These are phyloP conservation scores for Drosophila tristis DNA, from an alignment of 1,140 invertebrate genomes.

Conservation along the genomic window DNA sequence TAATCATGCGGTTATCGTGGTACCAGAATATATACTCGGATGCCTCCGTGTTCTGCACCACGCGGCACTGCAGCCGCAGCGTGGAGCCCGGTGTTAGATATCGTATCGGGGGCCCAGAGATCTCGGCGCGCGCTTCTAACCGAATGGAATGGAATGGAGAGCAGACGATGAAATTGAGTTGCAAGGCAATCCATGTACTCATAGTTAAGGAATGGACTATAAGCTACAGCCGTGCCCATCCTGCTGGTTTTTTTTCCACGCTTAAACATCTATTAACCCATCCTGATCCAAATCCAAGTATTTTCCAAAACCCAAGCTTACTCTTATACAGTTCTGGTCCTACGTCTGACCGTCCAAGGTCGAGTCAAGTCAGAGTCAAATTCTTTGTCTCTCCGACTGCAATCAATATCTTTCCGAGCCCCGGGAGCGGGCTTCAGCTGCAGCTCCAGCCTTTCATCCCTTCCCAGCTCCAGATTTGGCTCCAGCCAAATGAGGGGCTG, in stretches of 20 bases:
- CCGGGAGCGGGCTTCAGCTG: neutral
- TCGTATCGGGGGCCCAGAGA: constrained; percentile 92
- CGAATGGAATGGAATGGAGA: constrained; percentile 56
- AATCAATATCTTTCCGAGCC: constrained; percentile 39
- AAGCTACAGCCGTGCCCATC: neutral
- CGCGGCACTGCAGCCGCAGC: constrained; percentile 90
- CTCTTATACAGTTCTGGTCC: neutral
- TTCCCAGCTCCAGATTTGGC: neutral
- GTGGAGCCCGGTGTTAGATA: constrained; percentile 94
- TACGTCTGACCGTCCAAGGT: neutral
- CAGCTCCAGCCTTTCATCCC: too few relatives aligned
- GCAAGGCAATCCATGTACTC: neutral
- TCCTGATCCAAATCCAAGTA: neutral
- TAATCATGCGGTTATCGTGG: constrained; percentile 95
- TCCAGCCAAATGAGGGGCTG: constrained; percentile 16
- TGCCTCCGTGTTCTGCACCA: constrained; percentile 92
- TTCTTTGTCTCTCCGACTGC: constrained; percentile 36
- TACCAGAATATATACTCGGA: constrained; percentile 96
- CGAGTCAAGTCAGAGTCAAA: constrained; percentile 38
- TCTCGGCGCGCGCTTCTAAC: constrained; percentile 93
- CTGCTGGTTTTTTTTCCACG: too few relatives aligned
- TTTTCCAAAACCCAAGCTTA: neutral
- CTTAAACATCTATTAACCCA: neutral
- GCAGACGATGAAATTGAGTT: constrained; percentile 30
- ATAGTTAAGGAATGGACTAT: neutral